A percentile compares a stretch with the other conserved stretches of the same genome.
phyloP scores from a whole-genome alignment of 2,113 vertebrate species.

The Nesogale talazaci region DNA sequence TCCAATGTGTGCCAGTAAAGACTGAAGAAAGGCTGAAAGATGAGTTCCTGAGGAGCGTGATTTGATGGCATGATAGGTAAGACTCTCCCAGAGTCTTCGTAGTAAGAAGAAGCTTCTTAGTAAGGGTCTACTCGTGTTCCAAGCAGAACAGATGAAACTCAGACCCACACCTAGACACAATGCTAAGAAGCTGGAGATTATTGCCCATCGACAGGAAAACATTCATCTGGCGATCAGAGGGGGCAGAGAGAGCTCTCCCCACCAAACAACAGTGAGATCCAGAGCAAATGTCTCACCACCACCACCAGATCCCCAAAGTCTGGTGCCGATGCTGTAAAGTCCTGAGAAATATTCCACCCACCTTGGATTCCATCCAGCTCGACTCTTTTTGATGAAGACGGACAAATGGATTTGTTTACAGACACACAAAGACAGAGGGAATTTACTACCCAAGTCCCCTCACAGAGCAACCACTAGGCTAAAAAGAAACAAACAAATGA shows the following conservation, averaged over 20 bases:
- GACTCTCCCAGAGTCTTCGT: neutral
- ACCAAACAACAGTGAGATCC: neutral
- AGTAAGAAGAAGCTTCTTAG: neutral
- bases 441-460: neutral
- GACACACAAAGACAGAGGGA: neutral
- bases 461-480: neutral
- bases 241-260: neutral
- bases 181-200: neutral
- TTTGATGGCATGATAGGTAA: neutral
- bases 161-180: neutral
- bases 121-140: neutral
- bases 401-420: neutral
- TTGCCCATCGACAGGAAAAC: neutral
- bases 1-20: neutral
- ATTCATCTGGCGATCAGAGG: neutral
- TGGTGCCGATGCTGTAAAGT: neutral
- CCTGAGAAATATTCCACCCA: neutral
- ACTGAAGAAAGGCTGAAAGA: neutral
- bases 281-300: neutral
- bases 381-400: neutral
- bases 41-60: neutral
- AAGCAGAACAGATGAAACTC: conserved; percentile 3
- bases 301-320: neutral
- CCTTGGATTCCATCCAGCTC: neutral
- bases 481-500: neutral